Evolutionary conservation across 64 coral and sea anemone species (phyloP), one percentile per base, ranked within the genome.

Genomic region (Anthopleura sola): DNA sequence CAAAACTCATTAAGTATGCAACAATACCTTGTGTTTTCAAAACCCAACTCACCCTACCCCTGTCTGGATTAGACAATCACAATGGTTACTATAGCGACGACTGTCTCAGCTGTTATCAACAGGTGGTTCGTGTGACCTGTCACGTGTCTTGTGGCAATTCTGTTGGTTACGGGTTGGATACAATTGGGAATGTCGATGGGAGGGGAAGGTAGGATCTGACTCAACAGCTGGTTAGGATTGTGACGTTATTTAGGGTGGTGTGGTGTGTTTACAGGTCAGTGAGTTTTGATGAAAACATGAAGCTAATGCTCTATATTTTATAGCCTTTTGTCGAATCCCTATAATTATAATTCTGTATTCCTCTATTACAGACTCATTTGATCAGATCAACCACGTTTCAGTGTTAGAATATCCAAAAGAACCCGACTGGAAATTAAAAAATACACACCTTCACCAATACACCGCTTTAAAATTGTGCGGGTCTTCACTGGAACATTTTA

Each of bases 21-120:
- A 79, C 76, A 79, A 79, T 79, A 79, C 76, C 76, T 44, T 40
- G n/a, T 40, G 37, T 79, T 79, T 77, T 24, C 76, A 79, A 79
- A 79, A 71, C n/a, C 38, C 15, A 21, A 38, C 76, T 38, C 36
- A 44, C 76, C 76, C 76, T 48, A 79, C 76, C 76, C 76, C 36
- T 79, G 17, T 44, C 34, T 38, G 14, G 14, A 32, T 5, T 15
- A 5, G 26, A 33, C 58, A 29, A 32, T 29, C 66, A 71, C 66
- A 48, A 21, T 46, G 38, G 76, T 79, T 79, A 47, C 76, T n/a
- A 79, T 79, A 24, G 76, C 19, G 13, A 79, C 44, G 76, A 23
- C 47, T 10, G 66, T 71, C 2, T 32, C 66, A 34, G 66, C 66
- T 71, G 29, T 71, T 29, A 2, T 71, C 29, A 33, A 71, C 66